Evolutionary conservation across 1,140 invertebrate genomes (phyloP).

Genomic region (Cyclargus thomasi): DNA sequence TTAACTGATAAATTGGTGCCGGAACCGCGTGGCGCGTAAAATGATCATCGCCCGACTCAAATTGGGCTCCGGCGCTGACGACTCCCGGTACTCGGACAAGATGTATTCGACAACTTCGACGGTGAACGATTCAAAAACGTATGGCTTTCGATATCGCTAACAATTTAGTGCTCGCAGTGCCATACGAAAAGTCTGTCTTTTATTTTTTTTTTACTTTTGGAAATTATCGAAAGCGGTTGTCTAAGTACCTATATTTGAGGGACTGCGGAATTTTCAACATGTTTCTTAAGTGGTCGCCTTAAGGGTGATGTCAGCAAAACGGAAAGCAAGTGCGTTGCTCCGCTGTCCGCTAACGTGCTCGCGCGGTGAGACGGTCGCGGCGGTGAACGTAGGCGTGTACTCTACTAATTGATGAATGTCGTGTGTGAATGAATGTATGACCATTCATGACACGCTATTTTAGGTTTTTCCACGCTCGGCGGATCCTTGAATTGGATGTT

Average conservation of each 20-base stretch:
- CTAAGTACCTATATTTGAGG: no score
- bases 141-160: no score
- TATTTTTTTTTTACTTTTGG: no score
- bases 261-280: no score
- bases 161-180: no score
- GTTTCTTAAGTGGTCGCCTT: no score
- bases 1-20: slow-evolving; percentile 71
- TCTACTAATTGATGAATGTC: slow-evolving; percentile 28
- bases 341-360: slow-evolving; percentile 26
- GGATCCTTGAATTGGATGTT: neutral
- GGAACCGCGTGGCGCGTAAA: slow-evolving; percentile 66
- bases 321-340: slow-evolving; percentile 49
- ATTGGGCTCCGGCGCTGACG: slow-evolving; percentile 36
- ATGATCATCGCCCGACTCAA: slow-evolving; percentile 53
- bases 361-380: slow-evolving; percentile 24
- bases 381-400: slow-evolving; percentile 30
- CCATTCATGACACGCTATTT: slow-evolving; percentile 10
- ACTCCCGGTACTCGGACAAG: slow-evolving; percentile 14
- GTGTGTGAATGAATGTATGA: neutral
- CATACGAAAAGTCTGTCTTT: no score
- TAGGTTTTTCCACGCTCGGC: neutral
- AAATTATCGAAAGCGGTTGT: no score
- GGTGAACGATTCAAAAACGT: no score
- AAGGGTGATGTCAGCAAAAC: no score
- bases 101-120: no score